A percentile compares a stretch with the other conserved stretches of the same genome.
phyloP scores from a whole-genome alignment of 37 sponge, comb jelly and placozoan species.

The Dysidea cf. avara region DNA sequence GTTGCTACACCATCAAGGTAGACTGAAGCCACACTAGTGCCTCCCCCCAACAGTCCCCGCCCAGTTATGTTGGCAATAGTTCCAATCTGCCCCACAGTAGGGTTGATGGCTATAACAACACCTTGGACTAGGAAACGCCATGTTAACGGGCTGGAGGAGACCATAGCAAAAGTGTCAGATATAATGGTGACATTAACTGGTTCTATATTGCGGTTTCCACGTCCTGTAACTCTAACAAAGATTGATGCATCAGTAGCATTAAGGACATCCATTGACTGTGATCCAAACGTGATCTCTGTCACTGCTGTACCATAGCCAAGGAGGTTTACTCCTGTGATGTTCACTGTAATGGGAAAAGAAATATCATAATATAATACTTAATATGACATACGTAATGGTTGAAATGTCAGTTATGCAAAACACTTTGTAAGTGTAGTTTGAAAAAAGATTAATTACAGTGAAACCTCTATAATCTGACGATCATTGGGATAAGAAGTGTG shows the following conservation, averaged over 20 bases:
- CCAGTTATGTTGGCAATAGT: constrained; percentile 53
- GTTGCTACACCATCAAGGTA: constrained; percentile 63
- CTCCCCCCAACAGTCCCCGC: constrained; percentile 51
- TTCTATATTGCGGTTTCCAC: constrained; percentile 3
- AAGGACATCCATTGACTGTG: constrained; percentile 39
- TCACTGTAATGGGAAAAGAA: constrained; percentile 42
- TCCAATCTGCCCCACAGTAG: constrained; percentile 57
- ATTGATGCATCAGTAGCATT: constrained; percentile 3
- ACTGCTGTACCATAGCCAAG: constrained; percentile 52
- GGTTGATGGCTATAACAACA: constrained; percentile 6
- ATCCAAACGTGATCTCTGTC: constrained; percentile 33
- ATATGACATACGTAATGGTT: background rate
- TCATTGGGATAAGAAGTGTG: too few species aligned
- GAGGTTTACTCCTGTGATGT: constrained; percentile 59
- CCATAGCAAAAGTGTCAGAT: constrained; percentile 26
- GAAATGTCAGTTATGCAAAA: background rate
- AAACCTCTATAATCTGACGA: too few species aligned
- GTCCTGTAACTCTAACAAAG: constrained; percentile 26
- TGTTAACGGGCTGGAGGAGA: constrained; percentile 9
- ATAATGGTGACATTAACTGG: constrained; percentile 16
- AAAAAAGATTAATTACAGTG: too few species aligned
- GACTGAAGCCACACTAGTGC: constrained; percentile 4
- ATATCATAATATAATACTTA: too few species aligned
- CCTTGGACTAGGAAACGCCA: constrained; percentile 69
- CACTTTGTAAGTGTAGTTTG: too few species aligned